Base-by-base conservation (phyloP, 2,113 vertebrate genomes). In the Odocoileus virginianus region DNA sequence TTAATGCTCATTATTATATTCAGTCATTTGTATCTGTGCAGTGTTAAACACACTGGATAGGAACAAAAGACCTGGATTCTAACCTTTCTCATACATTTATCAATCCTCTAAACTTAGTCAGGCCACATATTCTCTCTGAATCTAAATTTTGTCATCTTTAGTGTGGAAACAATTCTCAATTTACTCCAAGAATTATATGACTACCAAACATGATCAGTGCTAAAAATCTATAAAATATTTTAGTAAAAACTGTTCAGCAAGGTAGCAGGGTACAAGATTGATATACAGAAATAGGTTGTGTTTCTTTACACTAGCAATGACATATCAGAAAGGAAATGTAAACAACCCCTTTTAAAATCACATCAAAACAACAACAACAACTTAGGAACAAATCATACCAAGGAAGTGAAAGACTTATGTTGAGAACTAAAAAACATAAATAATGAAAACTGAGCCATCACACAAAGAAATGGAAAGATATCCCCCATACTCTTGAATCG, bases 31-130 rank as follows among this genome's bases (percentile, higher is more conserved):
- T 50, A 47, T 43, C 40, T 55, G 6, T 57, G 2, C 3, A 64
- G 28, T 36, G n/a, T 45, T 89, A 92, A 94, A 78, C 12, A 43
- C 28, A 71, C 21, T 85, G 30, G 12, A 45, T 82, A 23, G 57
- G 54, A 94, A 84, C 54, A 82, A 86, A 95, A 94, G 43, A 95
- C 81, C 55, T 95, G 15, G 30, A 58, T 79, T 92, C 76, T 87
- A 89, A 88, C 33, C 58, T 61, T 1, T 76, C 12, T 45, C 40
- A 43, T 28, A 30, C 36, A 76, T 84, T 96, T 92, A 15, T 47
- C 71, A 82, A 43, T 55, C 4, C 5, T 89, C 27, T 78, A 58
- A 95, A 91, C n/a, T 96, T 96, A 74, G 12, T 61, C 33, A 88
- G 92, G 82, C 79, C 40, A 71, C 28, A 10, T 85, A 23, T 84